Evolutionary conservation across 2,113 vertebrate species (phyloP).

Genomic region (Anguilla rostrata): DNA sequence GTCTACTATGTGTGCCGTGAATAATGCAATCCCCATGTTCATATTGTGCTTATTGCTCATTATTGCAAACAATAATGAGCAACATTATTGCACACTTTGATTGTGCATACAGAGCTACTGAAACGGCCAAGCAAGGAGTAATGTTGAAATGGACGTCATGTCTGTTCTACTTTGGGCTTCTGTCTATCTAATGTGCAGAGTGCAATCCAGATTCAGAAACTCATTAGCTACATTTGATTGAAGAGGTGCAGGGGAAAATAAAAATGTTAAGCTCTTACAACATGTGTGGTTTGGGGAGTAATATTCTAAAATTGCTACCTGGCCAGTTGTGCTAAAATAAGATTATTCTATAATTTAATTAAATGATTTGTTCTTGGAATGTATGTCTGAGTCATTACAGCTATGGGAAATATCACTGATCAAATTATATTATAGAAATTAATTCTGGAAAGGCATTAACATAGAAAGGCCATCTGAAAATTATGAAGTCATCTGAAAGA

Average conservation of each 20-base stretch:
- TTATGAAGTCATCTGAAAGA: constrained; percentile 1
- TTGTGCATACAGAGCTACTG: constrained; percentile 54
- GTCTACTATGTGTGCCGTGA: no score
- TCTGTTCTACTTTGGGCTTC: constrained; percentile 13
- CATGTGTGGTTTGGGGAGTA: neutral
- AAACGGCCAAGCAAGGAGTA: constrained; percentile 49
- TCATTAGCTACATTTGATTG: constrained; percentile 42
- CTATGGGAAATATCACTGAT: neutral
- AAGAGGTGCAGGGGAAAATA: neutral
- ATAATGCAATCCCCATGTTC: no score
- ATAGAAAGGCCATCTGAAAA: neutral
- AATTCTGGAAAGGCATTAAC: neutral
- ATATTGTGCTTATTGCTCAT: no score
- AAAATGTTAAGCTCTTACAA: no score
- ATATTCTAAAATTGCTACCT: neutral
- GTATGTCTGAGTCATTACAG: neutral
- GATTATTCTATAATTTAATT: neutral
- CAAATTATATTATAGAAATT: neutral
- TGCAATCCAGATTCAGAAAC: constrained; percentile 47
- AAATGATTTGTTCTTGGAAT: neutral
- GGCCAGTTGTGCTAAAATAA: neutral
- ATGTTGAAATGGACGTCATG: constrained; percentile 36
- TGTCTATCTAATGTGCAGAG: constrained; percentile 62
- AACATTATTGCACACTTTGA: constrained; percentile 45
- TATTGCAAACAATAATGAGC: no score